Conservation (phyloP, 2,797 vertebrate species). For the Poeciliopsis paucimaculata region DNA sequence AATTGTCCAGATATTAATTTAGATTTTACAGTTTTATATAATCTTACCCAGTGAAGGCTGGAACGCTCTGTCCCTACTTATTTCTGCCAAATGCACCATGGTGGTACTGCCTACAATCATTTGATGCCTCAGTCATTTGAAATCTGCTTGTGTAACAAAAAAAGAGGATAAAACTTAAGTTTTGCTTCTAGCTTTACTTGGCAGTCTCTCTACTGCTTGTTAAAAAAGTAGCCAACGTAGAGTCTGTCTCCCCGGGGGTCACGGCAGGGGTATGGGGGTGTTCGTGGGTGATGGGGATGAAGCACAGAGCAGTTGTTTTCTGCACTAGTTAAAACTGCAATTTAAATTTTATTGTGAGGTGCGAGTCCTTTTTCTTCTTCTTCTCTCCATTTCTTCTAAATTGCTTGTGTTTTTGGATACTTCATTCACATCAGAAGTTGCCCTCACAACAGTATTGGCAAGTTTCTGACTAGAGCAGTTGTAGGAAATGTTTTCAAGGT, state of each 20-base stretch:
- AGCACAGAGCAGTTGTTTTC: slow-evolving; percentile 53
- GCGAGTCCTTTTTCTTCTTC: not conserved
- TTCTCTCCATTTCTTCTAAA: not conserved
- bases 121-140: slow-evolving; percentile 47
- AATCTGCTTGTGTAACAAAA: slow-evolving; percentile 39
- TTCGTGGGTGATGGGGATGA: slow-evolving; percentile 44
- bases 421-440: not conserved
- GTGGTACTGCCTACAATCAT: slow-evolving; percentile 36
- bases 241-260: slow-evolving; percentile 23
- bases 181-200: slow-evolving; percentile 52
- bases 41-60: slow-evolving; percentile 35
- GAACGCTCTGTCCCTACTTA: slow-evolving; percentile 15
- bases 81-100: slow-evolving; percentile 21
- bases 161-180: slow-evolving; percentile 45
- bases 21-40: not conserved
- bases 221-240: slow-evolving; percentile 31
- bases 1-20: slow-evolving; percentile 13
- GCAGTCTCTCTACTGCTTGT: slow-evolving; percentile 41
- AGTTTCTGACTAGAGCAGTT: not conserved
- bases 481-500: not conserved
- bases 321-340: slow-evolving; percentile 36
- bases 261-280: slow-evolving; percentile 3
- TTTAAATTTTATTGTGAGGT: slow-evolving; percentile 24
- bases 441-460: not conserved
- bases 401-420: not conserved